These are phyloP conservation scores for Zaprionus tsacasi DNA, from an alignment of 1,140 invertebrate genomes.

Conservation along the genomic window DNA sequence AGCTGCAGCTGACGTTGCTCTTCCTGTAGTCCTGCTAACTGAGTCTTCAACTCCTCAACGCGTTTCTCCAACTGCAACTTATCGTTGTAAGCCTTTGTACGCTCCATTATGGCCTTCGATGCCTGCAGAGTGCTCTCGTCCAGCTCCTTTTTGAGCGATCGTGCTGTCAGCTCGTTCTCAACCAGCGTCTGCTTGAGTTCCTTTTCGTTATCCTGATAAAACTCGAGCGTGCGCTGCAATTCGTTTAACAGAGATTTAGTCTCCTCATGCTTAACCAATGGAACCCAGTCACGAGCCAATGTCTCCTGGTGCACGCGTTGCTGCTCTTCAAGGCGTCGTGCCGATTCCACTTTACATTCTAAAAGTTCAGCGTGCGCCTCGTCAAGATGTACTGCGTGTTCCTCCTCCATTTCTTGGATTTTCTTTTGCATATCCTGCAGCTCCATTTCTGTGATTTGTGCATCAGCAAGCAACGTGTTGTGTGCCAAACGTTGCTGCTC, in stretches of 20 bases:
- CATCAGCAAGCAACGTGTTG: constrained; percentile 74
- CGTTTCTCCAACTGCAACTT: constrained; percentile 84
- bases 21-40: constrained; percentile 45
- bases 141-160: constrained; percentile 73
- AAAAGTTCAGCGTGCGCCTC: constrained; percentile 62
- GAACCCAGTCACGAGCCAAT: constrained; percentile 65
- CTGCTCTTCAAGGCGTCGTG: constrained; percentile 51
- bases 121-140: constrained; percentile 84
- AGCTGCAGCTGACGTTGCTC: constrained; percentile 39
- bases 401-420: constrained; percentile 65
- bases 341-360: constrained; percentile 61
- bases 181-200: constrained; percentile 75
- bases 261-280: constrained; percentile 55
- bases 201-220: constrained; percentile 76
- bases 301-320: constrained; percentile 55
- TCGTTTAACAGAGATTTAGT: constrained; percentile 56
- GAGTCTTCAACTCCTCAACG: constrained; percentile 81
- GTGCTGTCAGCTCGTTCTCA: constrained; percentile 67
- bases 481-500: constrained; percentile 69
- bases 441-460: constrained; percentile 80
- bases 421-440: constrained; percentile 72
- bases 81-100: constrained; percentile 87
- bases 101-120: constrained; percentile 87
- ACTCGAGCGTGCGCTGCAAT: constrained; percentile 68
- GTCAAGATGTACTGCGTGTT: constrained; percentile 57